Percentiles rank a stretch among this genome's conserved stretches.
phyloP scores from a whole-genome alignment of 2,797 vertebrate species.

The Balearica regulorum region DNA sequence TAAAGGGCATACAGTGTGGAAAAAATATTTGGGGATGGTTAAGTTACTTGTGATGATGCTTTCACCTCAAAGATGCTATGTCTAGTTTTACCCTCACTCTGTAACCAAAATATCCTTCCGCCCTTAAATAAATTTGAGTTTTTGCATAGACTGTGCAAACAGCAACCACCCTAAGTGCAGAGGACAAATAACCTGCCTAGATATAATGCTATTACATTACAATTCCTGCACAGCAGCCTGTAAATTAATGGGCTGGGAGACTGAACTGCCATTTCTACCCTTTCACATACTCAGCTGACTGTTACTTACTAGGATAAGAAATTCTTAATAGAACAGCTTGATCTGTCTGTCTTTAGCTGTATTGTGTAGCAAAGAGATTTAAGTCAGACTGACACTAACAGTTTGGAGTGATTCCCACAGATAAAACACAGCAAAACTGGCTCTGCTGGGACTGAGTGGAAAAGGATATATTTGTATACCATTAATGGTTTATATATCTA shows the following conservation, averaged over 20 bases:
- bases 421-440: neutral
- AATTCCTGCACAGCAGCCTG: neutral
- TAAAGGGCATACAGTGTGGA: neutral
- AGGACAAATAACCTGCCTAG: neutral
- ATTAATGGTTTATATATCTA: neutral
- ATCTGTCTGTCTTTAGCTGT: neutral
- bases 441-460: neutral
- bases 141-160: neutral
- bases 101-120: neutral
- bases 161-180: accelerated
- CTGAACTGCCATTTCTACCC: neutral
- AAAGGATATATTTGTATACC: neutral
- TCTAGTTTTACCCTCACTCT: neutral
- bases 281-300: neutral
- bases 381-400: neutral
- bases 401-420: neutral
- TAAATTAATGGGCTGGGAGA: neutral
- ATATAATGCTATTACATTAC: neutral
- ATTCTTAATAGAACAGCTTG: neutral
- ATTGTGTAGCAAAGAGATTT: neutral
- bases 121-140: neutral
- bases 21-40: neutral
- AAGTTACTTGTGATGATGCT: neutral
- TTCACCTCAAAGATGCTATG: neutral
- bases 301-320: neutral